Evolutionary conservation across 2,888 invertebrate species (phyloP).

Genomic region (Andrena haemorrhoa): DNA sequence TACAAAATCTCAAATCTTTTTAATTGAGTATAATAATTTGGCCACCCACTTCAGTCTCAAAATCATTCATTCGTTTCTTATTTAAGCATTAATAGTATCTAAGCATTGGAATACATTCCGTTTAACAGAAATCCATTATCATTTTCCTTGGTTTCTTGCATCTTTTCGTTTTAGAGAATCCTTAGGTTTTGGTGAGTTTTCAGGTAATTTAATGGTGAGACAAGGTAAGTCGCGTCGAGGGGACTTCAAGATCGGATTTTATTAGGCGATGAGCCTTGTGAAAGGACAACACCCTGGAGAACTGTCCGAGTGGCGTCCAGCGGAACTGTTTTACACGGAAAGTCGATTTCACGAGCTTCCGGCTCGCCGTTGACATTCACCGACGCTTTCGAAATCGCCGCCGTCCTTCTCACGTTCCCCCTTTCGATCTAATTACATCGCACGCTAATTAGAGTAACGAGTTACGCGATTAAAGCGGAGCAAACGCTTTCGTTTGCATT

Average conservation of each 20-base stretch:
- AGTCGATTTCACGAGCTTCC: conserved; percentile 68
- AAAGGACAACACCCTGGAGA: conserved; percentile 40
- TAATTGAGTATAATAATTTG: too few relatives aligned
- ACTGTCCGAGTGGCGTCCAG: conserved; percentile 4
- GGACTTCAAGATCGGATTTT: conserved; percentile 11
- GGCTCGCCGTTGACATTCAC: conserved; percentile 57
- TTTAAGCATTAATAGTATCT: too few relatives aligned
- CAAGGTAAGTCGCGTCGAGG: too few relatives aligned
- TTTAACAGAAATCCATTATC: too few relatives aligned
- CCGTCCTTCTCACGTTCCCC: conserved; percentile 61
- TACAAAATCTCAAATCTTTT: too few relatives aligned
- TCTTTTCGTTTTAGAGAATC: too few relatives aligned
- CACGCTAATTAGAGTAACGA: conserved; percentile 55
- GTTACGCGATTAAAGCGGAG: conserved; percentile 39
- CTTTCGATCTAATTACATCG: conserved; percentile 48
- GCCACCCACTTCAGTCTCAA: too few relatives aligned
- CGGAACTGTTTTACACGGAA: conserved; percentile 58
- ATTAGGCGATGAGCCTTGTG: conserved; percentile 24
- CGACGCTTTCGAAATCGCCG: conserved; percentile 49
- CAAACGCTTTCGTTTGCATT: conserved; percentile 49
- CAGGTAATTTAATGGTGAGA: too few relatives aligned
- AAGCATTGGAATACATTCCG: too few relatives aligned
- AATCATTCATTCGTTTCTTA: too few relatives aligned
- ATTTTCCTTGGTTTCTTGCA: too few relatives aligned
- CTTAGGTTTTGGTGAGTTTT: too few relatives aligned